A percentile compares a stretch with the other conserved stretches of the same genome.
These are phyloP conservation scores for Ailurus styani DNA, from an alignment of 2,113 vertebrate species.

Conservation along the genomic window DNA sequence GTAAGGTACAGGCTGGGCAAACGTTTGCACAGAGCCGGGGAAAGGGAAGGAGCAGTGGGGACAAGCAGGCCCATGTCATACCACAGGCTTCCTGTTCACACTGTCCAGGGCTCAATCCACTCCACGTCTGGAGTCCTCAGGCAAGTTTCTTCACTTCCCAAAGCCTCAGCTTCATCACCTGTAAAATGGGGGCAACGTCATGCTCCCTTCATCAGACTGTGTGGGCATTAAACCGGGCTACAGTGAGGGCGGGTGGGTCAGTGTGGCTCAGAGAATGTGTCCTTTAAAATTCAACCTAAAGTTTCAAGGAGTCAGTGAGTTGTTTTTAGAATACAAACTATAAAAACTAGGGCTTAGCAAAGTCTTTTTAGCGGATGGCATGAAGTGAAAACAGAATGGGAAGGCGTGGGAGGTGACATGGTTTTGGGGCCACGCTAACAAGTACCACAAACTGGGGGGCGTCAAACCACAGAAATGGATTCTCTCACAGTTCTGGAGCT, in stretches of 20 bases:
- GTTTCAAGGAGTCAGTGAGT: not conserved
- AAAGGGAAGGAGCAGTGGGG: not conserved
- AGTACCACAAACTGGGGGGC: not conserved
- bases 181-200: too few species aligned
- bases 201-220: too few species aligned
- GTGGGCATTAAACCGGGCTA: too few species aligned
- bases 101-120: too few species aligned
- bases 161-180: too few species aligned
- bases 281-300: not conserved
- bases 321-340: not conserved
- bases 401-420: not conserved
- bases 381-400: not conserved
- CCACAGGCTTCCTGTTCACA: not conserved
- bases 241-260: fast-evolving
- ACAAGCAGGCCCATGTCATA: not conserved
- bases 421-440: not conserved
- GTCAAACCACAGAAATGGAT: not conserved
- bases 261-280: not conserved
- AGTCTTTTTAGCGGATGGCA: not conserved
- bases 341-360: not conserved
- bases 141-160: too few species aligned
- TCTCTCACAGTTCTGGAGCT: too few species aligned
- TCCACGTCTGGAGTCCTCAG: too few species aligned
- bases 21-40: fast-evolving
- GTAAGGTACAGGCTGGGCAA: not conserved